A percentile compares a stretch with the other conserved stretches of the same genome.
Conservation (phyloP, 2,797 vertebrate genomes). For the Trachurus trachurus region DNA sequence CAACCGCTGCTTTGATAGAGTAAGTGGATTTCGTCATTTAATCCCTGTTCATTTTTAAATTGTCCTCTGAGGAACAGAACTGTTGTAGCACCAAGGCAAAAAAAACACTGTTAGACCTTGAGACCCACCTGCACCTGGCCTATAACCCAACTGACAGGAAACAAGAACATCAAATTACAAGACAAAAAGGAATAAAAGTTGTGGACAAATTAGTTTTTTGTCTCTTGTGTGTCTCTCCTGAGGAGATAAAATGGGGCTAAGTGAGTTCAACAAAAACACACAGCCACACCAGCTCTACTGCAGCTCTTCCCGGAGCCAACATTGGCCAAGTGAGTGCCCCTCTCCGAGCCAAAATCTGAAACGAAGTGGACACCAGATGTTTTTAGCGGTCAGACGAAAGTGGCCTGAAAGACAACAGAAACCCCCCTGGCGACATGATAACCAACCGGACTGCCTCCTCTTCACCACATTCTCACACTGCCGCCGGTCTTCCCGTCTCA, state of each 20-base stretch:
- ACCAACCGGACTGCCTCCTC: slow-evolving; percentile 23
- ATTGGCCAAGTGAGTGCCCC: slow-evolving; percentile 6
- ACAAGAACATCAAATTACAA: slow-evolving; percentile 18
- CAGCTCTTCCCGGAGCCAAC: slow-evolving; percentile 25
- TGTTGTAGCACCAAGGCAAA: not conserved
- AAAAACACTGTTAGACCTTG: not conserved
- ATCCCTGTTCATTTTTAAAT: not conserved
- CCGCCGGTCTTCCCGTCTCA: no score
- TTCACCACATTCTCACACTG: slow-evolving; percentile 28
- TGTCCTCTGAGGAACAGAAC: not conserved
- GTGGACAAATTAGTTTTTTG: not conserved
- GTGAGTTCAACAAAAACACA: slow-evolving; percentile 2
- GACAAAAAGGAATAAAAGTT: not conserved
- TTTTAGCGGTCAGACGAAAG: slow-evolving; percentile 21
- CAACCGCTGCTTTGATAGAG: not conserved
- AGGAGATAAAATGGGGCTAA: slow-evolving; percentile 11
- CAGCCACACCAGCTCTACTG: slow-evolving; percentile 5
- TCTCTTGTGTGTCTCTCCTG: not conserved
- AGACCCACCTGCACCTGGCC: not conserved
- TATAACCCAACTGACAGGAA: not conserved
- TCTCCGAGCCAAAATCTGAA: slow-evolving; percentile 44
- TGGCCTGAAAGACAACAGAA: slow-evolving; percentile 51
- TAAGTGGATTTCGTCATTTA: slow-evolving; percentile 8
- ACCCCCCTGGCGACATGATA: slow-evolving; percentile 20
- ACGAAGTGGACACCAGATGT: slow-evolving; percentile 62